These are phyloP conservation scores for Trissoscelio sp. DNA, from an alignment of 2,888 invertebrate species.

Conservation along the genomic window DNA sequence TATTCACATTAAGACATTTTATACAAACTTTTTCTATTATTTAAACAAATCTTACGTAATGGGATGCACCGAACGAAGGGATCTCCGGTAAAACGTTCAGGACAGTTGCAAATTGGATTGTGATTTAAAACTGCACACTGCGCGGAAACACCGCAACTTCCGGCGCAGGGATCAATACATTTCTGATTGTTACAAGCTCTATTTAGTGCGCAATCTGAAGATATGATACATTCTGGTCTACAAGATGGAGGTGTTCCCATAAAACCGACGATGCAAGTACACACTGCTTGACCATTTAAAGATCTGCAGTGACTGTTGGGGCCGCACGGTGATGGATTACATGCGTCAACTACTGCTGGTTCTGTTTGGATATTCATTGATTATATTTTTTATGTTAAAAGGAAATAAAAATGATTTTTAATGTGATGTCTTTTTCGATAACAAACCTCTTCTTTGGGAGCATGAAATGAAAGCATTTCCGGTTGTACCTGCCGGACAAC, in stretches of 20 bases:
- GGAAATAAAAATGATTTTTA: no score
- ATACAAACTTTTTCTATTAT: no score
- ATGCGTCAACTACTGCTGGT: slow-evolving; percentile 82
- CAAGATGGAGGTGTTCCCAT: slow-evolving; percentile 91
- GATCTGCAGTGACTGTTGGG: slow-evolving; percentile 86
- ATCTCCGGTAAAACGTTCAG: slow-evolving; percentile 88
- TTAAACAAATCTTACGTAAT: slow-evolving; percentile 83
- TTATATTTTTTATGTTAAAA: background rate
- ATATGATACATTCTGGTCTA: slow-evolving; percentile 90
- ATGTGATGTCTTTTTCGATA: no score
- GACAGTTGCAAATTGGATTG: slow-evolving; percentile 91
- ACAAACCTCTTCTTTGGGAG: slow-evolving; percentile 82
- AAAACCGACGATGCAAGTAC: slow-evolving; percentile 88
- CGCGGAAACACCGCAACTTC: slow-evolving; percentile 89
- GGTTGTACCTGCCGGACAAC: slow-evolving; percentile 87
- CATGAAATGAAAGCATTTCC: slow-evolving; percentile 89
- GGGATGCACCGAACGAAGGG: slow-evolving; percentile 89
- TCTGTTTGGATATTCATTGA: slow-evolving; percentile 74
- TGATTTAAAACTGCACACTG: slow-evolving; percentile 91
- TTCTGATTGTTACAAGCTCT: slow-evolving; percentile 91
- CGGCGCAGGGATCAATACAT: slow-evolving; percentile 92
- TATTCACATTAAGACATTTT: no score
- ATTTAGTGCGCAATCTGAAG: slow-evolving; percentile 89
- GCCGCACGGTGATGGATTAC: slow-evolving; percentile 84
- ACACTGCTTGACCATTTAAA: slow-evolving; percentile 88